Percentiles rank a stretch among this genome's conserved stretches.
phyloP scores from a whole-genome alignment of 2,888 invertebrate genomes.

The Xanthia icteritia region DNA sequence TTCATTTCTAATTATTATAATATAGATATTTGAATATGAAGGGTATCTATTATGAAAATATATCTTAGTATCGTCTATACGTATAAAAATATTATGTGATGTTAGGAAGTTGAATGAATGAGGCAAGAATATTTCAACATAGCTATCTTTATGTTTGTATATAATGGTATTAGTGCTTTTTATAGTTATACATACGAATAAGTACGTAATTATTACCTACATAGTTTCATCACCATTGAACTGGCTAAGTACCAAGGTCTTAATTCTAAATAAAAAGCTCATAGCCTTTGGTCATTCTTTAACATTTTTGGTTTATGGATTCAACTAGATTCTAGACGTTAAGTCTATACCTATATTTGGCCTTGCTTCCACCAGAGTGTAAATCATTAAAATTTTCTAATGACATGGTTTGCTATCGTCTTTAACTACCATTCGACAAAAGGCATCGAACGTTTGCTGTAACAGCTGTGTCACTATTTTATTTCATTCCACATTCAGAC shows the following conservation, averaged over 20 bases:
- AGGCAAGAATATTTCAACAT: constrained; percentile 82
- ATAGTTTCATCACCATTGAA: constrained; percentile 58
- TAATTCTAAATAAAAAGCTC: constrained; percentile 83
- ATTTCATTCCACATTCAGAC: constrained; percentile 60
- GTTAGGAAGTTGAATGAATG: constrained; percentile 79
- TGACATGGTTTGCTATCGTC: constrained; percentile 64
- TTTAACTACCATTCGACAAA: constrained; percentile 51
- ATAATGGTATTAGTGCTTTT: constrained; percentile 57
- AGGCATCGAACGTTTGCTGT: constrained; percentile 56
- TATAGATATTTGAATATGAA: constrained; percentile 64
- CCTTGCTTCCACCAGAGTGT: constrained; percentile 68
- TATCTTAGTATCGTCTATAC: constrained; percentile 74
- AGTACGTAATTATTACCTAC: constrained; percentile 59
- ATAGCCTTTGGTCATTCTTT: constrained; percentile 88
- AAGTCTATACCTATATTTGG: constrained; percentile 81
- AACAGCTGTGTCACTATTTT: constrained; percentile 66
- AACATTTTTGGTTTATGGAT: constrained; percentile 82
- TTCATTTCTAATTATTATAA: constrained; percentile 34
- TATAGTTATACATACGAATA: constrained; percentile 48
- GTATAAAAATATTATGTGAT: constrained; percentile 81
- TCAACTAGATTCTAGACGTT: constrained; percentile 75
- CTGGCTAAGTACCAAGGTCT: constrained; percentile 66
- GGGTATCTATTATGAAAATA: constrained; percentile 74
- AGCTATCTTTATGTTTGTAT: constrained; percentile 66
- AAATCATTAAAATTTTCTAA: constrained; percentile 55